A percentile compares a stretch with the other conserved stretches of the same genome.
Evolutionary conservation across 2,888 invertebrate species (phyloP).

Genomic region (Leucozona laternaria): DNA sequence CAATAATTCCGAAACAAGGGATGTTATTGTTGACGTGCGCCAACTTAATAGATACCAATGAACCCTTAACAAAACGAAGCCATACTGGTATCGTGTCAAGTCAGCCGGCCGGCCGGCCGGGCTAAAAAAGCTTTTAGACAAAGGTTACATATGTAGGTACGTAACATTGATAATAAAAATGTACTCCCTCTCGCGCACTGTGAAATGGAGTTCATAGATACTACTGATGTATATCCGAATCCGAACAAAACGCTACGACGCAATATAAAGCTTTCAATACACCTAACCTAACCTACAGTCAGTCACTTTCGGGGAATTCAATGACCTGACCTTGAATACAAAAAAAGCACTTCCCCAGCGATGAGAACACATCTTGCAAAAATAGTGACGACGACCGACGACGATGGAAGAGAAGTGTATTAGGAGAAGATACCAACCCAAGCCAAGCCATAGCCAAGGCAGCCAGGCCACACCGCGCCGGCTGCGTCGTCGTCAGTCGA

Average conservation of each 20-base stretch:
- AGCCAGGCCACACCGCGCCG: background rate
- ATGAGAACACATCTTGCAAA: conserved; percentile 66
- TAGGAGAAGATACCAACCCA: conserved; percentile 16
- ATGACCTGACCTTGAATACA: conserved; percentile 72
- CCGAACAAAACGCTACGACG: conserved; percentile 37
- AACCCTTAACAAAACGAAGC: conserved; percentile 9
- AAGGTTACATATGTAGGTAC: conserved; percentile 27
- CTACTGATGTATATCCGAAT: background rate
- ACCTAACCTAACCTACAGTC: conserved; percentile 13
- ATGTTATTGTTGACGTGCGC: conserved; percentile 34
- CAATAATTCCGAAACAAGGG: conserved; percentile 43
- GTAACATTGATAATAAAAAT: conserved; percentile 36
- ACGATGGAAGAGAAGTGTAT: conserved; percentile 23
- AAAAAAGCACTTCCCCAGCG: conserved; percentile 60
- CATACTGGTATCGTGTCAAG: background rate
- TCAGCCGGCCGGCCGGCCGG: conserved; percentile 6
- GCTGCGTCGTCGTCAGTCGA: conserved; percentile 17
- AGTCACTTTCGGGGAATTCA: conserved; percentile 63
- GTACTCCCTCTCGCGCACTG: background rate
- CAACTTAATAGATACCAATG: background rate
- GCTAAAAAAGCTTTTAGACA: conserved; percentile 18
- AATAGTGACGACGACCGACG: conserved; percentile 43
- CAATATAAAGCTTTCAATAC: conserved; percentile 50
- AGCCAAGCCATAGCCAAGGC: no score
- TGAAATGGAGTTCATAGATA: conserved; percentile 21